These are phyloP conservation scores for Mionectes olivaceus DNA, from an alignment of 2,797 vertebrate genomes.

Conservation along the genomic window DNA sequence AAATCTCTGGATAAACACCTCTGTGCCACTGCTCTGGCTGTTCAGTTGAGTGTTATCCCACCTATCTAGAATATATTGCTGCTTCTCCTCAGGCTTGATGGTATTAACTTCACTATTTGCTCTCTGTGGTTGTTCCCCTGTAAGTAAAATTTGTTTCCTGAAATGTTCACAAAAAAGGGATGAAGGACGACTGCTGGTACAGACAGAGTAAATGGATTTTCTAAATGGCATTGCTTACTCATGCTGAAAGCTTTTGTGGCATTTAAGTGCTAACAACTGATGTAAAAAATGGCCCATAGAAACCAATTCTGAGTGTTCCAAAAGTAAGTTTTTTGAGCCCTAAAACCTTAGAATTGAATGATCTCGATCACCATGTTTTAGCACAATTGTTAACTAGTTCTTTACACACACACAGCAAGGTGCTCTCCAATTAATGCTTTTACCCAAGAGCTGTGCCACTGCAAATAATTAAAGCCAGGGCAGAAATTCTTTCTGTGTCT, in stretches of 20 bases:
- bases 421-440: not conserved
- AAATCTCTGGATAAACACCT: not conserved
- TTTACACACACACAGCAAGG: not conserved
- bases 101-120: not conserved
- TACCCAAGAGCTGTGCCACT: not conserved
- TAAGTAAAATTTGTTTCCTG: constrained; percentile 13
- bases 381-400: not conserved
- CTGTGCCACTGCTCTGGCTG: not conserved
- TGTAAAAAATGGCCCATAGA: not conserved
- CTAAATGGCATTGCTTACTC: constrained; percentile 39
- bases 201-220: constrained; percentile 42
- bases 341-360: not conserved
- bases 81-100: not conserved
- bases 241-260: constrained; percentile 43
- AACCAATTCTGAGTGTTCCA: not conserved
- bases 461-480: not conserved
- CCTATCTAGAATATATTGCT: not conserved
- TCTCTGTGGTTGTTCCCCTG: not conserved
- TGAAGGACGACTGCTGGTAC: not conserved
- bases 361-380: not conserved
- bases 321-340: not conserved
- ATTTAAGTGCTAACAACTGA: constrained; percentile 8
- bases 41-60: not conserved
- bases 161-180: not conserved
- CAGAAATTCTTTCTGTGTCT: not conserved